phyloP scores from a whole-genome alignment of 1,140 invertebrate genomes.

The Ericerus pela region DNA sequence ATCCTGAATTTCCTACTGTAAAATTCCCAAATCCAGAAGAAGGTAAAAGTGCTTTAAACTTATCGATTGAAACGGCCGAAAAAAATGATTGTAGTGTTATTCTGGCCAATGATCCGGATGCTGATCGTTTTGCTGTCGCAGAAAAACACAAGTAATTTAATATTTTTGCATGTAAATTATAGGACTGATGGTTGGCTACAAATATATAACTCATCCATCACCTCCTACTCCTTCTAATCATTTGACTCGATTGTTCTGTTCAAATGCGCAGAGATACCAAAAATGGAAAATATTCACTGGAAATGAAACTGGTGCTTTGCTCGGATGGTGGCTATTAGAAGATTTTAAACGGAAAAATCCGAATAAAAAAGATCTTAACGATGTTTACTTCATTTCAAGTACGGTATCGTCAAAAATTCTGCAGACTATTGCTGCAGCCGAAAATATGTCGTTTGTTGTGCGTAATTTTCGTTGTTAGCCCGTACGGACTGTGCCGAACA shows the following conservation, averaged over 20 bases:
- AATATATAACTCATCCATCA: too few species aligned
- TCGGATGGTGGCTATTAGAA: slow-evolving; percentile 84
- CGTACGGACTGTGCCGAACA: too few species aligned
- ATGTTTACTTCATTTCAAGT: slow-evolving; percentile 74
- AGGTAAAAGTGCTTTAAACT: slow-evolving; percentile 70
- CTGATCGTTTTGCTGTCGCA: slow-evolving; percentile 87
- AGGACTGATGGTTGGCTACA: too few species aligned
- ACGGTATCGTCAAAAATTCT: slow-evolving; percentile 96
- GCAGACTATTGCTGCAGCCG: slow-evolving; percentile 58
- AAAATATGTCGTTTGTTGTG: slow-evolving; percentile 71
- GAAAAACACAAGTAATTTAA: slow-evolving; percentile 31
- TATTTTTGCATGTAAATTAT: too few species aligned
- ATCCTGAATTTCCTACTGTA: slow-evolving; percentile 91
- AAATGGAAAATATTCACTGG: slow-evolving; percentile 88
- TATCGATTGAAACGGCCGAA: slow-evolving; percentile 74
- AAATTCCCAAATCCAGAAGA: slow-evolving; percentile 98
- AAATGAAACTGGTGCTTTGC: slow-evolving; percentile 87
- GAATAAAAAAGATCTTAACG: slow-evolving; percentile 33
- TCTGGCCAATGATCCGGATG: slow-evolving; percentile 96
- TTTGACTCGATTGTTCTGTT: too few species aligned
- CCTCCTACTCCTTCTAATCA: too few species aligned
- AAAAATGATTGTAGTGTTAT: slow-evolving; percentile 53
- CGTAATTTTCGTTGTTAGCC: slow-evolving; percentile 19
- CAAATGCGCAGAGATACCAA: slow-evolving; percentile 24
- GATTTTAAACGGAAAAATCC: slow-evolving; percentile 35